Evolutionary conservation across 2,888 invertebrate species (phyloP).

Genomic region (Lampropteryx suffumata): DNA sequence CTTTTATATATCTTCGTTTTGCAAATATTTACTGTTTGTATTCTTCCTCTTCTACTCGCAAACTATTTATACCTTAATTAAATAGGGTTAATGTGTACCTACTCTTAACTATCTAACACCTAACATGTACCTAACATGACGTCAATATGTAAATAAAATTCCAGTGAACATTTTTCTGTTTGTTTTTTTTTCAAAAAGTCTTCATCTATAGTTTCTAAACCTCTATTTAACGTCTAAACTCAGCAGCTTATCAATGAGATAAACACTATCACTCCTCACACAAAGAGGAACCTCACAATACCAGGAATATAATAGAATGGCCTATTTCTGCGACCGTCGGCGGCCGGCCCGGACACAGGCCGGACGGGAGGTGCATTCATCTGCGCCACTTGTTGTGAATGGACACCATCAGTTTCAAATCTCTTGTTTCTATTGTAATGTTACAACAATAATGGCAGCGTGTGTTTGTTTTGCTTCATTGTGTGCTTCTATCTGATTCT

Average conservation of each 20-base stretch:
- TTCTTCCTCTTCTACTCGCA: too few relatives aligned
- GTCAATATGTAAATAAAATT: too few relatives aligned
- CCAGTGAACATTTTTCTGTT: too few relatives aligned
- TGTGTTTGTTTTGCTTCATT: conserved; percentile 2
- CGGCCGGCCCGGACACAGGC: conserved; percentile 8
- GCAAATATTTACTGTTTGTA: too few relatives aligned
- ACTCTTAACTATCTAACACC: too few relatives aligned
- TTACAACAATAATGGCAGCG: conserved; percentile 27
- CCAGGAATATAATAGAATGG: conserved; percentile 11
- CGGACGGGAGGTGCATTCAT: conserved; percentile 14
- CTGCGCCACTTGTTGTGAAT: conserved; percentile 22
- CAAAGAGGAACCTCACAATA: conserved; percentile 10
- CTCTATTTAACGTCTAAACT: background rate
- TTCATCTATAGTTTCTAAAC: too few relatives aligned
- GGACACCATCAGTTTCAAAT: conserved; percentile 45
- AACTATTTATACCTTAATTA: too few relatives aligned
- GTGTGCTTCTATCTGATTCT: conserved; percentile 3
- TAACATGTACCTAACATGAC: too few relatives aligned
- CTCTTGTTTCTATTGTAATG: conserved; percentile 44
- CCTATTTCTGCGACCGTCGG: conserved; percentile 8
- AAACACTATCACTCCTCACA: conserved; percentile 1
- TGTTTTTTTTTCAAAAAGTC: too few relatives aligned
- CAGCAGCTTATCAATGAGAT: background rate
- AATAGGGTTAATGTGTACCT: too few relatives aligned
- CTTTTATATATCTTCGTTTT: too few relatives aligned